Conservation (phyloP, 2,113 vertebrate genomes). For the Turdus rufiventris region DNA sequence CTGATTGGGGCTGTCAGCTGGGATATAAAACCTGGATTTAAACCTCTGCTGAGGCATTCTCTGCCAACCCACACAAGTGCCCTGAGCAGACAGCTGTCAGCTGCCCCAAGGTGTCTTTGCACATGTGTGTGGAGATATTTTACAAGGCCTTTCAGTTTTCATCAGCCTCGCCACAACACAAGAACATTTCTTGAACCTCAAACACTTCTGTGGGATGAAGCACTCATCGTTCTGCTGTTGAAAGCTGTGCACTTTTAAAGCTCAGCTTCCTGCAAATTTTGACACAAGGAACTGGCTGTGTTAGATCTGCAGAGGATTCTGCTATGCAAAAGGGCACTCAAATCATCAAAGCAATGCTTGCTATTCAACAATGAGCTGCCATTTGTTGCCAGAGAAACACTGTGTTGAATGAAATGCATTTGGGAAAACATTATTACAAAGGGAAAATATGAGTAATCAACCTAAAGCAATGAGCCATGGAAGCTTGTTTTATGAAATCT, state of each 20-base stretch:
- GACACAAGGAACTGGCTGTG: neutral
- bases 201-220: neutral
- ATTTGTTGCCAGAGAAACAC: slow-evolving; percentile 41
- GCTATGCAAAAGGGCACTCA: slow-evolving; percentile 24
- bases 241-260: slow-evolving; percentile 8
- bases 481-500: slow-evolving; percentile 32
- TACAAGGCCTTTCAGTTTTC: neutral
- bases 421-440: slow-evolving; percentile 52
- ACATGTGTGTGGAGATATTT: neutral
- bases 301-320: slow-evolving; percentile 45
- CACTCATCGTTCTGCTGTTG: neutral
- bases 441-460: slow-evolving; percentile 51
- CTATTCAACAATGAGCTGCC: slow-evolving; percentile 40
- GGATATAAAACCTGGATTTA: neutral
- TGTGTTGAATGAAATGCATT: slow-evolving; percentile 59
- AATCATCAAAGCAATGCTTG: slow-evolving; percentile 48
- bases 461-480: slow-evolving; percentile 50
- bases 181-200: neutral
- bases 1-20: neutral
- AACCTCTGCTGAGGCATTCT: neutral
- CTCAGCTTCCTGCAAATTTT: neutral
- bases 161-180: neutral
- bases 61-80: neutral
- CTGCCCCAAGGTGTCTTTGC: neutral
- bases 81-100: neutral